Evolutionary conservation across 2,797 vertebrate species (phyloP), one percentile per base, ranked within the genome.

Genomic region (Ciconia nigra): DNA sequence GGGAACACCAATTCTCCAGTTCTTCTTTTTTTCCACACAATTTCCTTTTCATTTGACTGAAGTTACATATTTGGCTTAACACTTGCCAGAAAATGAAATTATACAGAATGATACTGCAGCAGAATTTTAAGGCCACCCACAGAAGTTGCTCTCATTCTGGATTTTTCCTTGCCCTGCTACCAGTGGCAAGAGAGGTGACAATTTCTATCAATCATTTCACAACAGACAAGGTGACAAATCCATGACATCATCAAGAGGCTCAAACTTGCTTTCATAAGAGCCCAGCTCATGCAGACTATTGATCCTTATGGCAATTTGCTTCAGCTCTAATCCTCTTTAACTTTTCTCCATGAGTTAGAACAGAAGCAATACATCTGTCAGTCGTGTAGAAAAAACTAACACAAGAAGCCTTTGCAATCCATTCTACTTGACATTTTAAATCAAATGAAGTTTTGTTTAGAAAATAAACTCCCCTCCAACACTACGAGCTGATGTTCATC

Each of bases 111-210:
- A 66, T 37, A 69, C 10, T 66, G 71, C 8, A 72, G 59, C 41
- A 55, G 52, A 93, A 96, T 93, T 87, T 97, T 83, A 93, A 95
- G 70, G 73, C 67, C 72, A 80, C 65, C 57, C 81, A 83, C 62
- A 26, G 25, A 73, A 87, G 8, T 54, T 76, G 44, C 55, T 78
- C 57, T 93, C 54, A 65, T 77, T 96, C 58, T 81, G 51, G 51
- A 80, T 71, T 95, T 52, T 74, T 83, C n/a, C 59, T 79, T 91
- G 76, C 51, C 62, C 28, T 87, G 21, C 24, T 78, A 70, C 59
- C 73, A 87, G 57, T 54, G 61, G 78, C 47, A 95, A 73, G 11
- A 39, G 55, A 82, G 29, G 8, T 55, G 57, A 78, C 37, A 86
- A 85, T 86, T 96, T 71, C 46, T 81, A 70, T 84, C 35, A 83